Conservation (phyloP, 2,797 vertebrate species). For the Neosilurus hyrtlii region DNA sequence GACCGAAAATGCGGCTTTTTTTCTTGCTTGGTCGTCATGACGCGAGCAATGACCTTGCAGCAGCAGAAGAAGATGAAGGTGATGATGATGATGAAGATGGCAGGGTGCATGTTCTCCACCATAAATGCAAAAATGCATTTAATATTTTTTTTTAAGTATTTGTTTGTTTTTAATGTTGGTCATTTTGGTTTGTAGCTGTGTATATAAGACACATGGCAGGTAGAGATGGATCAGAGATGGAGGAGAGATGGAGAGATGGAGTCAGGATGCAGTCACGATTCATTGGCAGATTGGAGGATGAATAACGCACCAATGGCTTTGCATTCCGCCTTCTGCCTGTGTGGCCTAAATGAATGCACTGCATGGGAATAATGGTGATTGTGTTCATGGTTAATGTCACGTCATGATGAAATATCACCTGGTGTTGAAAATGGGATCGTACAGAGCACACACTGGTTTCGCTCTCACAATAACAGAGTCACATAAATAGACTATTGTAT, state of each 20-base stretch:
- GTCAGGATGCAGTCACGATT: constrained; percentile 33
- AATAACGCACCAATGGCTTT: neutral
- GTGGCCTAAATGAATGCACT: neutral
- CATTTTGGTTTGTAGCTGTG: neutral
- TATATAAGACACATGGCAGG: no score
- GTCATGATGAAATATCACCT: constrained; percentile 1
- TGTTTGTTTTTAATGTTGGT: neutral
- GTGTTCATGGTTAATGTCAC: neutral
- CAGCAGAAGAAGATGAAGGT: constrained; percentile 35
- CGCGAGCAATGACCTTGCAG: constrained; percentile 72
- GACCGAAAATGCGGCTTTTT: constrained; percentile 14
- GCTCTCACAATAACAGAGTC: no score
- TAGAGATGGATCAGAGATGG: neutral
- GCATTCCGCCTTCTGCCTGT: neutral
- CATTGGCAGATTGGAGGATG: constrained; percentile 8
- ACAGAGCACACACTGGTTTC: neutral
- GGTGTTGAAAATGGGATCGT: neutral
- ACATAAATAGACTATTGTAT: neutral
- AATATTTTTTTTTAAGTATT: neutral
- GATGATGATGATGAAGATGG: neutral
- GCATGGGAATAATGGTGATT: constrained; percentile 7
- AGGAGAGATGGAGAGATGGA: neutral
- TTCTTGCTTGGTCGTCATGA: constrained; percentile 25
- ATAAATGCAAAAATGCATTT: neutral
- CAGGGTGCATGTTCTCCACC: neutral